Evolutionary conservation across 1,140 invertebrate species (phyloP).

Genomic region (Andricus grossulariae): DNA sequence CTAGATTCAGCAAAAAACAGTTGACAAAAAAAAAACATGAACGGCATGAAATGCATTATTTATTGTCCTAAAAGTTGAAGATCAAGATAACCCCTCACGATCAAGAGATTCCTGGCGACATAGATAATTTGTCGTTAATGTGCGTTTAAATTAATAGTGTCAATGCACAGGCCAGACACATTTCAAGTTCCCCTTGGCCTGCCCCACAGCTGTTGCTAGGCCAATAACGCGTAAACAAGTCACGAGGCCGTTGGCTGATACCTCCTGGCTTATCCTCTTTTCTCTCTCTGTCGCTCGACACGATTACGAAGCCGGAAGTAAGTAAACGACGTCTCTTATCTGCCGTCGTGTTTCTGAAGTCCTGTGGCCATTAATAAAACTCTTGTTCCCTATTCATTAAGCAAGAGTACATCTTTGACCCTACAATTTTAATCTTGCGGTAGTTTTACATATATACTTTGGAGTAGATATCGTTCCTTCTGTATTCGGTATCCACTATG

Average conservation of each 20-base stretch:
- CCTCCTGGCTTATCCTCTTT: slow-evolving; percentile 49
- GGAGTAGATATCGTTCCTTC: too few species aligned
- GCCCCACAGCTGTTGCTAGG: slow-evolving; percentile 62
- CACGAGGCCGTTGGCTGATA: slow-evolving; percentile 49
- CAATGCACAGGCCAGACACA: not conserved
- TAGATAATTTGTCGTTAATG: not conserved
- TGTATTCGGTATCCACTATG: too few species aligned
- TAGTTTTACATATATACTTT: too few species aligned
- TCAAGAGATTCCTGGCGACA: not conserved
- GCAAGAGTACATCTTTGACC: too few species aligned
- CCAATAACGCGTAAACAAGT: slow-evolving; percentile 62
- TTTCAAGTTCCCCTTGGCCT: slow-evolving; percentile 43
- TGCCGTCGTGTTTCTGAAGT: not conserved
- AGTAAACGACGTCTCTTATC: slow-evolving; percentile 8
- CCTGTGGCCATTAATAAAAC: not conserved
- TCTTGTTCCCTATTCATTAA: not conserved
- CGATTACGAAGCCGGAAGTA: slow-evolving; percentile 31
- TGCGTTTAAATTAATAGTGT: slow-evolving; percentile 3
- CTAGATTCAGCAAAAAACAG: not conserved
- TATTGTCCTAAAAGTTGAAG: not conserved
- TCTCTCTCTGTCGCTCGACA: slow-evolving; percentile 40
- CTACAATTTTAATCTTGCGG: too few species aligned
- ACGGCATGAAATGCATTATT: not conserved
- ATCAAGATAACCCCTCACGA: not conserved
- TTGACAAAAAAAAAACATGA: not conserved